Evolutionary conservation across 92 coral and sea anemone species (phyloP), one percentile per base, ranked within the genome.

Genomic region (Porites divaricata): DNA sequence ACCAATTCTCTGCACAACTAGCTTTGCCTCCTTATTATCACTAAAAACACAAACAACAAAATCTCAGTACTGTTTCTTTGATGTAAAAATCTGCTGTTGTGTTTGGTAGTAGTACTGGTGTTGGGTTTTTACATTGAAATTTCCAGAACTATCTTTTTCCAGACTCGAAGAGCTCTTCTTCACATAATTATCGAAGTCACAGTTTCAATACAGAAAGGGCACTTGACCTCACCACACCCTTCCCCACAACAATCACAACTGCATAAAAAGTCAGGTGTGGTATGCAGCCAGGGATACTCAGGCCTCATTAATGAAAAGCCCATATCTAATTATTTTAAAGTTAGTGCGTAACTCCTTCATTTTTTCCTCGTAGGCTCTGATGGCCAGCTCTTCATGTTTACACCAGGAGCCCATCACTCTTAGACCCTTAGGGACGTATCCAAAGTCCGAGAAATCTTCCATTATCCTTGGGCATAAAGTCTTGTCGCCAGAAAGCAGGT

Each of bases 41-140:
- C 63, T 21, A 74, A 85, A 79, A 75, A 66, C 67, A 54, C 66
- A 75, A 41, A 75, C 80, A 16, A 84, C 74, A 84, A 84, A 75
- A 64, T 81, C 86, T 70, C 86, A 81, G 48, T 70, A 81, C 9
- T 51, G 72, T 23, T 41, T 28, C 54, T 64, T 74, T 14, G 73
- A 51, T 51, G 75, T 83, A 75, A 83, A 83, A 50, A 83, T 45
- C 70, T 83, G 88, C 28, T 83, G 88, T 65, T 83, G 75, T 59
- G 67, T 63, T 65, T 84, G 88, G 75, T 64, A 84, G 52, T 84
- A 84, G 75, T 77, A 86, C 62, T 20, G 62, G 71, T 86, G 50
- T 63, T 84, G 63, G 24, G 63, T 59, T 26, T 59, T 20, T 26
- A 74, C 19, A 53, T 66, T 22, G 50, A 54, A 76, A 66, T 17